Conservation (phyloP, 2,113 vertebrate genomes). For the Pedetes capensis region DNA sequence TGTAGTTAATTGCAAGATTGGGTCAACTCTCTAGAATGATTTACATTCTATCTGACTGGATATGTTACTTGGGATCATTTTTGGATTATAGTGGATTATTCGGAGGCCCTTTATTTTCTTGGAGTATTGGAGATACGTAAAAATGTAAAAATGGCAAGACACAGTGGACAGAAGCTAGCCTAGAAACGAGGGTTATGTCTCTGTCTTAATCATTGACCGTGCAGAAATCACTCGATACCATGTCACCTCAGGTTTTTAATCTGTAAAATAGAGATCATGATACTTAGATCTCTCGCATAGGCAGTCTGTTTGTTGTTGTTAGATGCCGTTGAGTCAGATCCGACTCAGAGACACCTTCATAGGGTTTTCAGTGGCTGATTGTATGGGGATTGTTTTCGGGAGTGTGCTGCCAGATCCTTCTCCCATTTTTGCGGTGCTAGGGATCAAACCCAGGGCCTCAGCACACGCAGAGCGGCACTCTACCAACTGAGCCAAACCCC, state of each 20-base stretch:
- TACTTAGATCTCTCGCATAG: not conserved
- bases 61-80: not conserved
- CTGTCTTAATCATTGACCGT: not conserved
- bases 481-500: no score
- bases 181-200: not conserved
- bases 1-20: not conserved
- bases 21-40: not conserved
- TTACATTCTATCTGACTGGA: not conserved
- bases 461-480: no score
- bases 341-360: no score
- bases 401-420: no score
- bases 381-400: no score
- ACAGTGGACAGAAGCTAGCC: not conserved
- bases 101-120: not conserved
- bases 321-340: no score
- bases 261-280: not conserved
- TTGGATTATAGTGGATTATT: not conserved
- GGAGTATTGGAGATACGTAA: not conserved
- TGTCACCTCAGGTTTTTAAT: not conserved
- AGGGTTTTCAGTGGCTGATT: no score
- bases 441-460: no score
- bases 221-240: not conserved
- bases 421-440: no score
- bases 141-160: not conserved
- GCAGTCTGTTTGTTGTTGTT: no score